phyloP scores from a whole-genome alignment of 2,888 invertebrate genomes.

The Lysandra bellargus region DNA sequence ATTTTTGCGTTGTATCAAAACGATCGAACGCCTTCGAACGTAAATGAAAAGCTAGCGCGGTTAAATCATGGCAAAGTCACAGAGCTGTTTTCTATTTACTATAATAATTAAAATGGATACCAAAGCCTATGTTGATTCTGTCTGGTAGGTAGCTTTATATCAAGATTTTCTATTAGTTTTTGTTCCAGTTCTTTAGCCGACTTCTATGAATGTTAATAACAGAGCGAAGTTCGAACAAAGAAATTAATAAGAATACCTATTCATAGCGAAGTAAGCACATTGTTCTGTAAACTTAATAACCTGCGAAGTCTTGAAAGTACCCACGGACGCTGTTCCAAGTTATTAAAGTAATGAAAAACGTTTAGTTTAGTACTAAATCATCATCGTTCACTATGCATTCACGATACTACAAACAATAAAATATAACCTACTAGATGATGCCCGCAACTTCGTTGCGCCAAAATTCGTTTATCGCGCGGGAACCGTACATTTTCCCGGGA shows the following conservation, averaged over 20 bases:
- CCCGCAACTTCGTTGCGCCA: no score
- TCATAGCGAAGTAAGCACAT: background rate
- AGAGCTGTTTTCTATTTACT: background rate
- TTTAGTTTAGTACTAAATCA: background rate
- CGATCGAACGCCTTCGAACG: no score
- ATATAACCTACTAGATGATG: no score
- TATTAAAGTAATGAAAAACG: background rate
- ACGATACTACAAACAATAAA: background rate
- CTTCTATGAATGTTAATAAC: slow-evolving; percentile 17
- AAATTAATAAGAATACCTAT: slow-evolving; percentile 20
- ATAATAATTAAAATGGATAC: background rate
- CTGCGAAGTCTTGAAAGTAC: slow-evolving; percentile 22
- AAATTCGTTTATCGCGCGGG: no score
- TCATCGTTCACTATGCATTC: background rate
- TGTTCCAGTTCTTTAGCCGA: background rate
- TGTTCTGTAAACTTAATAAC: slow-evolving; percentile 17
- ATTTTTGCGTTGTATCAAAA: no score
- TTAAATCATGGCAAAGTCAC: background rate
- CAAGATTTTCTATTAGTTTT: background rate
- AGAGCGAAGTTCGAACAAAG: slow-evolving; percentile 22
- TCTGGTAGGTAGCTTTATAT: background rate
- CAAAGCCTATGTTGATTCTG: background rate
- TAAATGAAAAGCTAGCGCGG: background rate
- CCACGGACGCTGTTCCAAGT: background rate
- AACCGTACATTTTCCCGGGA: no score